These are phyloP conservation scores for Meandrusa payeni DNA, from an alignment of 2,888 invertebrate genomes.

Conservation along the genomic window DNA sequence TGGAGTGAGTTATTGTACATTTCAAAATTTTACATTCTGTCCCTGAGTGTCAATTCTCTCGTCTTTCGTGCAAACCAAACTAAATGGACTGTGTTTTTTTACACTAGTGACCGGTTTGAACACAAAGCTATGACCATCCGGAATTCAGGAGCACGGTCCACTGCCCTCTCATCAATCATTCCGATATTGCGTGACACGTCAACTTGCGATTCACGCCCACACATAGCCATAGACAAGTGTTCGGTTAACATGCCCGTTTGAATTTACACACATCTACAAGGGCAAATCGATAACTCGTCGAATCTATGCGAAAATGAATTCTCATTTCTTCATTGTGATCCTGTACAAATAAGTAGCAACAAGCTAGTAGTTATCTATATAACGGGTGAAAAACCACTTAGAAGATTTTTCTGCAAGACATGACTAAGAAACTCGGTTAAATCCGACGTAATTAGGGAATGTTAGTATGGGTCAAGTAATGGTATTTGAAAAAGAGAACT, in stretches of 20 bases:
- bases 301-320: neutral
- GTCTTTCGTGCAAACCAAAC: slow-evolving; percentile 1
- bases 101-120: slow-evolving; percentile 6
- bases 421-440: no score
- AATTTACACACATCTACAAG: slow-evolving; percentile 33
- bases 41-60: neutral
- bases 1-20: no score
- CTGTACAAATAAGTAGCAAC: no score
- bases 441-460: no score
- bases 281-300: slow-evolving; percentile 23
- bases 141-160: slow-evolving; percentile 25
- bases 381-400: no score
- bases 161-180: slow-evolving; percentile 58
- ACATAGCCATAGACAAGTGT: slow-evolving; percentile 37
- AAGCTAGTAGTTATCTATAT: no score
- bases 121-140: slow-evolving; percentile 23
- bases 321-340: no score
- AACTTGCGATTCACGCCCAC: slow-evolving; percentile 37
- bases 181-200: slow-evolving; percentile 70
- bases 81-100: slow-evolving; percentile 14
- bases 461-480: no score
- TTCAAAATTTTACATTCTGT: no score
- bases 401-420: no score
- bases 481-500: no score
- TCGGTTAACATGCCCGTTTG: slow-evolving; percentile 46